phyloP scores from a whole-genome alignment of 2,888 invertebrate genomes.

The Coenonympha glycerion region DNA sequence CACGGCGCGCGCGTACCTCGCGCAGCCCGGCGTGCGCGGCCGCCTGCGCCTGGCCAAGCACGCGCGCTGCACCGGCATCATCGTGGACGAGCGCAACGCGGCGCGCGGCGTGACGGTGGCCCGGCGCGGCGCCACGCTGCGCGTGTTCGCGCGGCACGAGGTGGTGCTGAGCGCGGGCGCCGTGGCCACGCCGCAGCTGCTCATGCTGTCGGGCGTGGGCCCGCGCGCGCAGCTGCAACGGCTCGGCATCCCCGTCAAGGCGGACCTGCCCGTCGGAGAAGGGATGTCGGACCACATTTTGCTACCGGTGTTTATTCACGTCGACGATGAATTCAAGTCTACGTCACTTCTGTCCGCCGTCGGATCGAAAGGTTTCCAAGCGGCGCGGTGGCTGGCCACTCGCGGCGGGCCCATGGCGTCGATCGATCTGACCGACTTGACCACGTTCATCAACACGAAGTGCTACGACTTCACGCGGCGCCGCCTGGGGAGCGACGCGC shows the following conservation, averaged over 20 bases:
- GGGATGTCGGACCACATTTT: conserved; percentile 50
- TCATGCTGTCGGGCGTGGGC: conserved; percentile 56
- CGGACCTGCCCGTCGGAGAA: conserved; percentile 48
- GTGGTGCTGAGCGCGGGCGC: conserved; percentile 54
- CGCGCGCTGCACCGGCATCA: conserved; percentile 43
- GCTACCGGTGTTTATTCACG: conserved; percentile 37
- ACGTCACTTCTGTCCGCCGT: conserved; percentile 18
- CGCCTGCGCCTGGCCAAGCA: conserved; percentile 40
- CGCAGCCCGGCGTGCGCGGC: conserved; percentile 34
- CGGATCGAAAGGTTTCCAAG: conserved; percentile 19
- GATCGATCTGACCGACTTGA: conserved; percentile 45
- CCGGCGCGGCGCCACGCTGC: conserved; percentile 26
- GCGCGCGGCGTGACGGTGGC: conserved; percentile 43
- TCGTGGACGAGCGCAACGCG: conserved; percentile 38
- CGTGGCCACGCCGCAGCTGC: conserved; percentile 48
- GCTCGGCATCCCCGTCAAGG: conserved; percentile 38
- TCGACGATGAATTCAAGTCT: conserved; percentile 31
- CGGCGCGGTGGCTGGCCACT: conserved; percentile 30
- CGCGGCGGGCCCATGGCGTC: conserved; percentile 43
- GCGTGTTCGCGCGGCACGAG: conserved; percentile 42
- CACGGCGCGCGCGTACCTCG: conserved; percentile 47
- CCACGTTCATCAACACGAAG: conserved; percentile 41
- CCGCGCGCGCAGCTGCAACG: conserved; percentile 40
- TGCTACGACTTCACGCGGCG: conserved; percentile 42
- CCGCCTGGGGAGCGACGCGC: conserved; percentile 32